A percentile compares a stretch with the other conserved stretches of the same genome.
phyloP scores from a whole-genome alignment of 2,797 vertebrate species.

The Spondyliosoma cantharus region DNA sequence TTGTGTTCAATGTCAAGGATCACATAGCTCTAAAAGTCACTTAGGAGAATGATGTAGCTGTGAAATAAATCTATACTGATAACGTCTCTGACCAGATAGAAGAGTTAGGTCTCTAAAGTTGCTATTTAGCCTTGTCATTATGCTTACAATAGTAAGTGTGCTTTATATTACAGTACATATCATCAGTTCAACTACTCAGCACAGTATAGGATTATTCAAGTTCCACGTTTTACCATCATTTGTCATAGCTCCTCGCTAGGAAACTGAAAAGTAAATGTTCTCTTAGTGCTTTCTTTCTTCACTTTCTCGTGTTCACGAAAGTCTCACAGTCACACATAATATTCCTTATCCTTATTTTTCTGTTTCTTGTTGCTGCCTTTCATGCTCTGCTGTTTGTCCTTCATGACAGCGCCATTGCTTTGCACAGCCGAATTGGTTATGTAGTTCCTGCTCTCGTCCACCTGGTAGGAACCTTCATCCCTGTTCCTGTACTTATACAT shows the following conservation, averaged over 20 bases:
- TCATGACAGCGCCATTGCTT: conserved; percentile 97
- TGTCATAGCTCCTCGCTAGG: conserved; percentile 77
- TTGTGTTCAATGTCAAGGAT: conserved; percentile 87
- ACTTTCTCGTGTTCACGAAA: conserved; percentile 44
- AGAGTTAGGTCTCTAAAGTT: conserved; percentile 87
- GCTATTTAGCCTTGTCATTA: conserved; percentile 85
- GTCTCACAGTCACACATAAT: conserved; percentile 92
- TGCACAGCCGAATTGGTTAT: conserved; percentile 99
- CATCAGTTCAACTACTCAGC: conserved; percentile 89
- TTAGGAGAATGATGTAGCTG: conserved; percentile 94
- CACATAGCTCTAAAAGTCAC: conserved; percentile 96
- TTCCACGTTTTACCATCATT: conserved; percentile 83
- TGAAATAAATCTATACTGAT: conserved; percentile 91
- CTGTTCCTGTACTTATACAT: conserved; percentile 99
- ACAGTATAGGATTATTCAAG: conserved; percentile 83
- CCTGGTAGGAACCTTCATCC: conserved; percentile 99
- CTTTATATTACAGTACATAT: conserved; percentile 94
- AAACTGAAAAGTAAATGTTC: conserved; percentile 74
- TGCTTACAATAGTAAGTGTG: conserved; percentile 91
- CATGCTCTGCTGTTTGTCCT: conserved; percentile 96
- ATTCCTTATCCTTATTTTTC: conserved; percentile 99
- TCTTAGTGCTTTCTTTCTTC: conserved; percentile 69
- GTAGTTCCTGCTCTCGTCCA: conserved; percentile 99
- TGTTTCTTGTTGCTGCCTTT: conserved; percentile 98
- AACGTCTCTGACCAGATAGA: conserved; percentile 85